A percentile compares a stretch with the other conserved stretches of the same genome.
These are phyloP conservation scores for Xestia ashworthii DNA, from an alignment of 2,888 invertebrate species.

Conservation along the genomic window DNA sequence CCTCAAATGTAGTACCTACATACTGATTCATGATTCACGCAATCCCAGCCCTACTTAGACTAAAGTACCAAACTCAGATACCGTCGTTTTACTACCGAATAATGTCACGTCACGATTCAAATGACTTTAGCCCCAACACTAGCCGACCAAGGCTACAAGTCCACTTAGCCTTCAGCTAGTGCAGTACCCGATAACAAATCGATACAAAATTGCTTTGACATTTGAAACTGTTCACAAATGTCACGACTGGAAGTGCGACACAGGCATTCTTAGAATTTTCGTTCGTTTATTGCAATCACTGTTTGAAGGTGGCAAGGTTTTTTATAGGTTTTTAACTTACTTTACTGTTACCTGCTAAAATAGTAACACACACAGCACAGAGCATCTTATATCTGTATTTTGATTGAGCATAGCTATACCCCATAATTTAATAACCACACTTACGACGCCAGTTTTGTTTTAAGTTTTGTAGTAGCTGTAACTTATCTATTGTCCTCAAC, in stretches of 20 bases:
- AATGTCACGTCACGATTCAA: constrained; percentile 42
- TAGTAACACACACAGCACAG: too few relatives aligned
- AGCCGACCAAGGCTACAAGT: constrained; percentile 48
- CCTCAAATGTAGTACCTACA: too few relatives aligned
- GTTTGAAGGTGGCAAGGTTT: not conserved
- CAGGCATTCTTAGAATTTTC: constrained; percentile 54
- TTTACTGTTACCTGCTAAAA: not conserved
- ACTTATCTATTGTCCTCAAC: too few relatives aligned
- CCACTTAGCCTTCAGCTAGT: constrained; percentile 58
- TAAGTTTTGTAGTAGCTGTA: too few relatives aligned
- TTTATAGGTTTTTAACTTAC: not conserved
- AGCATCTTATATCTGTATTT: too few relatives aligned
- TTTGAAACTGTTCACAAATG: constrained; percentile 60
- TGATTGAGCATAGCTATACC: too few relatives aligned
- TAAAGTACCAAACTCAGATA: not conserved
- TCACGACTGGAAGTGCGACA: constrained; percentile 59
- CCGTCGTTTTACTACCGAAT: constrained; percentile 24
- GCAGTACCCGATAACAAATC: constrained; percentile 60
- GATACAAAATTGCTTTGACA: constrained; percentile 67
- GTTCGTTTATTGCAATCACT: constrained; percentile 46
- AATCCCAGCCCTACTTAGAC: constrained; percentile 7
- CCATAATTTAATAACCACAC: too few relatives aligned
- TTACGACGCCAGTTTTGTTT: too few relatives aligned
- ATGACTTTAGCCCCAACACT: constrained; percentile 39
- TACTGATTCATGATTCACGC: constrained; percentile 15